A percentile compares a stretch with the other conserved stretches of the same genome.
phyloP scores from a whole-genome alignment of 2,797 vertebrate species.

The Spheniscus humboldti region DNA sequence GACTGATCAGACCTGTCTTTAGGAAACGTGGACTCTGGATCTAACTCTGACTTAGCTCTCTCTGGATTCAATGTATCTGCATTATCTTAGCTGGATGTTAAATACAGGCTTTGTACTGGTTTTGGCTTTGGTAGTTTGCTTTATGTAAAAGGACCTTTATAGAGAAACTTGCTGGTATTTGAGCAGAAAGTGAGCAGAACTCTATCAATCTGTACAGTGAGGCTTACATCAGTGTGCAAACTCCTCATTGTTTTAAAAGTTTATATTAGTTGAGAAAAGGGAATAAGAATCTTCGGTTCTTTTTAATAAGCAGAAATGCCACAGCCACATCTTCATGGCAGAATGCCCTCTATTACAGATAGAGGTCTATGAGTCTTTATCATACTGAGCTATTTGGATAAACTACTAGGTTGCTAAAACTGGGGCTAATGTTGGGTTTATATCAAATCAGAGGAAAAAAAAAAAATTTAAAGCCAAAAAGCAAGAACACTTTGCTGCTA shows the following conservation, averaged over 20 bases:
- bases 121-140: neutral
- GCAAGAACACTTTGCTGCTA: neutral
- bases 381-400: neutral
- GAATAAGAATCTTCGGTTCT: neutral
- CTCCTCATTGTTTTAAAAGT: neutral
- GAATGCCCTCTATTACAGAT: neutral
- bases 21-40: neutral
- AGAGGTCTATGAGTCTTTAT: neutral
- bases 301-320: neutral
- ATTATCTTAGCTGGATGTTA: neutral
- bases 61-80: neutral
- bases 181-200: neutral
- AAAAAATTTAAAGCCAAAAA: neutral
- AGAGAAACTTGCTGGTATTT: neutral
- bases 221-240: neutral
- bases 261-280: neutral
- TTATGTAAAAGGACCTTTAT: neutral
- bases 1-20: neutral
- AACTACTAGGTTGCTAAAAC: neutral
- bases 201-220: neutral
- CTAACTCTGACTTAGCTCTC: neutral
- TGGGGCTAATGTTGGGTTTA: neutral
- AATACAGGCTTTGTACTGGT: fast-evolving
- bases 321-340: neutral
- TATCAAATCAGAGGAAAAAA: neutral